Base-by-base conservation (phyloP, 2,113 vertebrate genomes). In the Scatophagus argus region DNA sequence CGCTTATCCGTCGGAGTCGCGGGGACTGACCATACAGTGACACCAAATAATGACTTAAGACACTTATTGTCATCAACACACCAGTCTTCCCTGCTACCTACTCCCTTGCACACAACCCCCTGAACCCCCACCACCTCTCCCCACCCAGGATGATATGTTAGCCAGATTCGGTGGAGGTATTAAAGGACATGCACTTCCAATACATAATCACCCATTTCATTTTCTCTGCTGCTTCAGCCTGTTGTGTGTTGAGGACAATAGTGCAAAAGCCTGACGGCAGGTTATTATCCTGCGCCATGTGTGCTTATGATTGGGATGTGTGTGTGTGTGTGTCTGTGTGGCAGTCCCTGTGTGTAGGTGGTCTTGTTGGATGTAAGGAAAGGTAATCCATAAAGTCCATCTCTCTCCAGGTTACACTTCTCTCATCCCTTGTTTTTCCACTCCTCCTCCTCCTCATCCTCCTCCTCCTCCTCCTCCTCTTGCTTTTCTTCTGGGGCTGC, bases 321-420 rank as follows among this genome's bases (percentile, higher is more conserved):
- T 64, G 21, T 62, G 29, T 77, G 23, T 49, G 6, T 52, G 13
- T 34, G 11, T 55, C 46, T 46, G 54, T 54, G 73, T 60, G 10
- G 8, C 10, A 2, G 8, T 65, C 32, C 9, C 49, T 72, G 43
- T 62, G 46, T 65, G 71, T 58, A 47, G 84, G 74, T 39, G 61
- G 14, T 46, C 41, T 55, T 76, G 43, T 78, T 76, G 29, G 38
- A 74, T 56, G 55, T 25, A 77, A 74, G 32, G 21, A 78, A 75
- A 76, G 61, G 39, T 84, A 85, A 88, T 87, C 82, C 64, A 84
- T 85, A 66, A 80, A 52, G 25, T 74, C 44, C 36, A 6, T 65
- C 59, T 71, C 77, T 72, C 62, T 60, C 49, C 70, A 73, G 41
- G 56, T 71, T 13, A 52, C 27, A 51, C 41, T 69, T 59, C 59